Conservation (phyloP, 2,113 vertebrate species). For the Gasterosteus nipponicus region DNA sequence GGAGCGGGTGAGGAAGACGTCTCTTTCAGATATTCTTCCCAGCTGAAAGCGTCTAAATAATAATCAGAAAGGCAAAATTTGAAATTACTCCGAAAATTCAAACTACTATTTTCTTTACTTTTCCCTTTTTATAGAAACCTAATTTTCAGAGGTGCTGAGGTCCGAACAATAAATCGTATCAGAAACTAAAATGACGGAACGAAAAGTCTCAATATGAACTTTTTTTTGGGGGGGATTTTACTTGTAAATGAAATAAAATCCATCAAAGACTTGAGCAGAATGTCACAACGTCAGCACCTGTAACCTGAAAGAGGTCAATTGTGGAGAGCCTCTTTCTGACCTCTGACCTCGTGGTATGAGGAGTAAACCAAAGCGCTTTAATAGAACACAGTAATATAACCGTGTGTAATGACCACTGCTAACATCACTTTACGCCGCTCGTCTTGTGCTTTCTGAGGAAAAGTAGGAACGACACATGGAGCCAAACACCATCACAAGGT, state of each 20-base stretch:
- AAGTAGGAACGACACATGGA: not conserved
- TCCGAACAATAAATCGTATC: too few relatives aligned
- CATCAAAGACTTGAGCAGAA: not conserved
- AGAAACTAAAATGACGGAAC: too few relatives aligned
- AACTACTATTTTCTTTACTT: too few relatives aligned
- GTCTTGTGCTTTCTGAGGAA: not conserved
- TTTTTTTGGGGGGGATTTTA: not conserved
- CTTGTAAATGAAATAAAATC: not conserved
- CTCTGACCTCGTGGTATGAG: not conserved
- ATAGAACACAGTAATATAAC: not conserved
- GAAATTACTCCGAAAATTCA: not conserved
- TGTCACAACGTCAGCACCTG: too few relatives aligned
- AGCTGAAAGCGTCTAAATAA: constrained; percentile 87
- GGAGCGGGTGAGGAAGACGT: constrained; percentile 88
- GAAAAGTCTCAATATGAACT: not conserved
- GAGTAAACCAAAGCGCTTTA: not conserved
- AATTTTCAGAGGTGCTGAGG: too few relatives aligned
- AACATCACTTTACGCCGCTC: not conserved
- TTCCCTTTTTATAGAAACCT: not conserved
- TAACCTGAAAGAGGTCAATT: not conserved
- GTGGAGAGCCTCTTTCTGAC: too few relatives aligned
- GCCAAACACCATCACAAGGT: not conserved
- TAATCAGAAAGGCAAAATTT: constrained; percentile 8
- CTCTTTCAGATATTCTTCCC: constrained; percentile 94
- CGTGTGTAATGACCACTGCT: constrained; percentile 6